A percentile compares a stretch with the other conserved stretches of the same genome.
Evolutionary conservation across 1,140 invertebrate genomes (phyloP).

Genomic region (Helicoverpa armigera): DNA sequence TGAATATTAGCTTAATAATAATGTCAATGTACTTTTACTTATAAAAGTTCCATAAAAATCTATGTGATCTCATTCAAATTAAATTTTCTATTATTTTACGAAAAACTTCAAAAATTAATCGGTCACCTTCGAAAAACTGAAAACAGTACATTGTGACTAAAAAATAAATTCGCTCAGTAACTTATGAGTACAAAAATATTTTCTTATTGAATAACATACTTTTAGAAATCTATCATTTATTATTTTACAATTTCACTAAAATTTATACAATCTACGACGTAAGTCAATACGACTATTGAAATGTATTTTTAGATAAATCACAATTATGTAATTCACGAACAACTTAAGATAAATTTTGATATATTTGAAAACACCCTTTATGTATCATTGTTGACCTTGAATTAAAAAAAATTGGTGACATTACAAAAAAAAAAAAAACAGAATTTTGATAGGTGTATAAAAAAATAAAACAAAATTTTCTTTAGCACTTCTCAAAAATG

Average conservation of each 20-base stretch:
- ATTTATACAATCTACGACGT: conserved; percentile 39
- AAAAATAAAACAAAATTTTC: too few species aligned
- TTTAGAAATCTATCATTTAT: conserved; percentile 48
- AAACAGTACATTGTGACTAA: conserved; percentile 49
- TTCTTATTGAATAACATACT: conserved; percentile 52
- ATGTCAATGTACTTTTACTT: conserved; percentile 8
- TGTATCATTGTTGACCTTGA: not conserved
- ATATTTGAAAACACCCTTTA: not conserved
- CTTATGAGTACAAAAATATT: conserved; percentile 62
- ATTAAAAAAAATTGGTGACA: not conserved
- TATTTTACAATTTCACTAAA: conserved; percentile 56
- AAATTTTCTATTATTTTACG: not conserved
- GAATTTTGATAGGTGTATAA: too few species aligned
- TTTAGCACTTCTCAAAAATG: too few species aligned
- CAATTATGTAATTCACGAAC: conserved; percentile 33
- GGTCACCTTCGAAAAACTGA: conserved; percentile 42
- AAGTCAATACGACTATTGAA: conserved; percentile 41
- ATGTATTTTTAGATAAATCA: conserved; percentile 29
- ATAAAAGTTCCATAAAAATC: conserved; percentile 11
- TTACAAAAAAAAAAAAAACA: too few species aligned
- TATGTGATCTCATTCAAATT: not conserved
- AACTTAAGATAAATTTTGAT: not conserved
- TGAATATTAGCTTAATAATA: conserved; percentile 9
- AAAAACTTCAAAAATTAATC: conserved; percentile 43
- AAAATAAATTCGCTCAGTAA: conserved; percentile 63